Base-by-base conservation (phyloP, 1,140 invertebrate genomes). In the Bombus terrestris region DNA sequence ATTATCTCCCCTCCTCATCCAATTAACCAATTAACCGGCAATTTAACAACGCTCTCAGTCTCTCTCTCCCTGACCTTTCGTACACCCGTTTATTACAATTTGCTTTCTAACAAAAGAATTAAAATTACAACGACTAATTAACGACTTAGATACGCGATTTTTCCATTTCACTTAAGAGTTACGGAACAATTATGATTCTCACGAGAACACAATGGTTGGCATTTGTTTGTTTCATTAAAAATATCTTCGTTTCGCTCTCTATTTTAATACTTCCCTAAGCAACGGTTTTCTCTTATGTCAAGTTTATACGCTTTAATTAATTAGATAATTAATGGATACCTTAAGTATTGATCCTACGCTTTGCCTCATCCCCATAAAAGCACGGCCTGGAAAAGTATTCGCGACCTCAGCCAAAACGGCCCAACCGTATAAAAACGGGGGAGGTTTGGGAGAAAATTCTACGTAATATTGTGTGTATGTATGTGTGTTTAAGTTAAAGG, bases 171-270 rank as follows among this genome's bases (percentile, higher is more conserved):
- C 87, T 92, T 92, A 92, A 90, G 77, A 91, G 80, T 93, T 91
- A 93, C 80, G 86, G 88, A 92, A 92, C 91, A 92, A 93, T 91
- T 93, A 92, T 92, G 91, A 92, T 92, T 92, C 88, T 90, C 87
- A 89, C 80, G 82, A 91, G 93, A 94, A 94, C 93, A 94, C 93
- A 94, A 93, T 93, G 86, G 89, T 93, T 93, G 93, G 92, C 89
- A 92, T 90, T 93, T 93, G 82, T 87, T 64, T 87, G 74, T 80
- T 83, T 92, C 83, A 73, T 93, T 91, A 90, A 91, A 93, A 93
- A 93, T 91, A 93, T 66, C 81, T 89, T 78, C 47, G 74, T 81
- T 79, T 89, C 87, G 86, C 64, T 72, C 86, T 91, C n/a, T 66
- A 66, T 18, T 32, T 66, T 66, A 91, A 91, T 90, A 92, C 72